phyloP scores from a whole-genome alignment of 2,888 invertebrate species.

The Melieria crassipennis region DNA sequence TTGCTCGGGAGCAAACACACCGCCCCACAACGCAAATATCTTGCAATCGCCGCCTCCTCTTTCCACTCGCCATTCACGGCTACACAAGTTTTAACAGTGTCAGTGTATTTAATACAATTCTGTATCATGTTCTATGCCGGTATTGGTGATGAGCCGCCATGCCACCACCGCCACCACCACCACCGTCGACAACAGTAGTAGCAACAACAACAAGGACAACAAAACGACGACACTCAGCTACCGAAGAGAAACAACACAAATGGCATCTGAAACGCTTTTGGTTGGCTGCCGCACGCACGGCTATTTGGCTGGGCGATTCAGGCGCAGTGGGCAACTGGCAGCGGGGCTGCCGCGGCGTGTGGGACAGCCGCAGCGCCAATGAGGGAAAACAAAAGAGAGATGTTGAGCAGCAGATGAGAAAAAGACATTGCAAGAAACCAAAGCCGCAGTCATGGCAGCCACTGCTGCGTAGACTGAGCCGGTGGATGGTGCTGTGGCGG shows the following conservation, averaged over 20 bases:
- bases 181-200: background rate
- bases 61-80: background rate
- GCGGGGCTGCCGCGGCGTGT: conserved; percentile 1
- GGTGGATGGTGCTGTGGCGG: background rate
- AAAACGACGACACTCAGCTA: background rate
- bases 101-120: background rate
- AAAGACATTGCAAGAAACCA: too few species aligned
- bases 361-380: conserved; percentile 1
- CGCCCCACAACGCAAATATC: too few species aligned
- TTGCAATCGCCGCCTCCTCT: too few species aligned
- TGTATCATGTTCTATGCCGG: conserved; percentile 12
- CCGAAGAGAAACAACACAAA: conserved; percentile 37
- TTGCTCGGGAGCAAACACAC: too few species aligned
- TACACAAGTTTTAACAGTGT: conserved; percentile 27
- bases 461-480: too few species aligned
- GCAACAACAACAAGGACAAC: conserved; percentile 9
- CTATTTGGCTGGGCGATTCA: background rate
- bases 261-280: conserved; percentile 56
- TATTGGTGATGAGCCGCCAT: conserved; percentile 23
- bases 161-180: conserved; percentile 34
- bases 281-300: conserved; percentile 56
- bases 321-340: background rate
- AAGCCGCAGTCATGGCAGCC: too few species aligned
- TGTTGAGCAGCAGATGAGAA: conserved; percentile 22
- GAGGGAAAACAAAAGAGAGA: conserved; percentile 20